Base-by-base conservation (phyloP, 2,888 invertebrate species). In the Lasioglossum lativentre region DNA sequence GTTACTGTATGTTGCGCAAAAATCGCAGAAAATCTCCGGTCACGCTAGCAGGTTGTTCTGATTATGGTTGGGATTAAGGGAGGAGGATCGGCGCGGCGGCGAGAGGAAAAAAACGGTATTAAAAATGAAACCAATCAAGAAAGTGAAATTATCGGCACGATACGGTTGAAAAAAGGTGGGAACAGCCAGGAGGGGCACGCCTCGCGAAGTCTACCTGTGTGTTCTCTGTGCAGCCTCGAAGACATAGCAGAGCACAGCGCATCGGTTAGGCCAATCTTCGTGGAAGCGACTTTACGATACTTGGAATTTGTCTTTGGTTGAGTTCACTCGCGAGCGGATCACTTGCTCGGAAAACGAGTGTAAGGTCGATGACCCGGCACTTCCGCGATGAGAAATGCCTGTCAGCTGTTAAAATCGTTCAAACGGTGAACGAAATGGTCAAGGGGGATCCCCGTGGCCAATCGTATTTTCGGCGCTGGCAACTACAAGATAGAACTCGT, bases 321-420 rank as follows among this genome's bases (percentile, higher is more conserved):
- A 79, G 77, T 87, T 78, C 78, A 80, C 81, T 80, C 72, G 34
- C 80, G 70, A 66, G 75, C 75, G 74, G 73, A 84, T 78, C 83
- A 59, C 59, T 59, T 59, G 75, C 75, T 77, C 27, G 82, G 85
- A 81, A 86, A 89, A 85, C 63, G 70, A 75, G 59, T 23, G 52
- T 40, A 40, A 38, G 90, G 87, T 88, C 86, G 76, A 80, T 77
- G 87, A 90, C 86, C 89, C 68, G 47, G 5, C 78, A 83, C 83
- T 84, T 90, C 85, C 90, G 79, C 83, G 82, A 85, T 77, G 90
- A 90, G 90, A 88, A 90, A 90, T 90, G 90, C 85, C 81, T 89
- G 88, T 87, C 90, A 90, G 90, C 90, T 90, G 90, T 88, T 90
- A 86, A 84, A 90, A 89, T 88, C 90, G 88, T 89, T 90, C 86